Evolutionary conservation across 2,888 invertebrate species (phyloP).

Genomic region (Cylloceria caligata): DNA sequence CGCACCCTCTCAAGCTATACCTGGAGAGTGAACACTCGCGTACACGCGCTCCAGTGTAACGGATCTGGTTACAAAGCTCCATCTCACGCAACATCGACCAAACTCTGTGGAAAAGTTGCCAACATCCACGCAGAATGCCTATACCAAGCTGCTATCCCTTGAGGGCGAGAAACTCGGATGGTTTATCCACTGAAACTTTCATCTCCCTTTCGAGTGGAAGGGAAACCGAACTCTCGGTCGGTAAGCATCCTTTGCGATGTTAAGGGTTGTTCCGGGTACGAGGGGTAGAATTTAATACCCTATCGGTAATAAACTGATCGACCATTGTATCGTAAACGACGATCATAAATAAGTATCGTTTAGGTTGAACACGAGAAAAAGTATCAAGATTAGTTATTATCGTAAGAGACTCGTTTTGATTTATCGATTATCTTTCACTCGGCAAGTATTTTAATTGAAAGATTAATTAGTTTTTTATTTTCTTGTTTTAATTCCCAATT

Average conservation of each 20-base stretch:
- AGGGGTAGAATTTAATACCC: slow-evolving; percentile 1
- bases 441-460: background rate
- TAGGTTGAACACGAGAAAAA: background rate
- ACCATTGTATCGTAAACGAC: slow-evolving; percentile 24
- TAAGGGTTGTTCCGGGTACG: background rate
- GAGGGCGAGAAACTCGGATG: slow-evolving; percentile 22
- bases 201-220: background rate
- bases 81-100: slow-evolving; percentile 68
- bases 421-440: background rate
- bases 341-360: slow-evolving; percentile 15
- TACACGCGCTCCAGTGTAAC: slow-evolving; percentile 29
- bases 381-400: background rate
- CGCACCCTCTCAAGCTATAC: slow-evolving; percentile 58
- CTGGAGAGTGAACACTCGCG: slow-evolving; percentile 26
- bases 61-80: slow-evolving; percentile 69
- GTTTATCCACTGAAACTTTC: slow-evolving; percentile 63
- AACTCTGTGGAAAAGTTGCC: slow-evolving; percentile 64
- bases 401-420: background rate
- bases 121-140: slow-evolving; percentile 19
- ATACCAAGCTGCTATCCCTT: slow-evolving; percentile 38
- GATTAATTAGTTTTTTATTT: background rate
- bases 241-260: slow-evolving; percentile 42
- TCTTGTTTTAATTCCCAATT: background rate
- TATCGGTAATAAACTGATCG: slow-evolving; percentile 47
- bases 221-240: slow-evolving; percentile 55